Evolutionary conservation across 2,113 vertebrate species (phyloP).

Genomic region (Datnioides undecimradiatus): DNA sequence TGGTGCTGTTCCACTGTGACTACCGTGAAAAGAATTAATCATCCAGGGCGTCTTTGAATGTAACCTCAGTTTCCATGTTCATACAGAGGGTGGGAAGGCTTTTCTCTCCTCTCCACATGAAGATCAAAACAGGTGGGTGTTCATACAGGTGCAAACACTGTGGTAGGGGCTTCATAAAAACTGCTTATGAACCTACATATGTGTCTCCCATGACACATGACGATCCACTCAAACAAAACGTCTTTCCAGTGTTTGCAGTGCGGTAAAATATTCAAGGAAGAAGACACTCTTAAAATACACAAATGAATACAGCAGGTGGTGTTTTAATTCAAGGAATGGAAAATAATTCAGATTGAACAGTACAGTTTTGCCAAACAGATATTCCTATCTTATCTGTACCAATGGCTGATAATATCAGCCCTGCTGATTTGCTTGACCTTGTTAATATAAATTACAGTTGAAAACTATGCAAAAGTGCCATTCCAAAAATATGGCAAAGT

Average conservation of each 20-base stretch:
- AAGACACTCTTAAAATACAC: slow-evolving; percentile 39
- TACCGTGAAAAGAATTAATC: slow-evolving; percentile 46
- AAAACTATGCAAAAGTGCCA: background rate
- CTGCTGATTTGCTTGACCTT: too few species aligned
- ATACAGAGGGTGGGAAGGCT: slow-evolving; percentile 54
- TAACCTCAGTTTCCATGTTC: slow-evolving; percentile 16
- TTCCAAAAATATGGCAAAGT: background rate
- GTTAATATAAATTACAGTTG: background rate
- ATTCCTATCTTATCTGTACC: too few species aligned
- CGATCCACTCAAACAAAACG: slow-evolving; percentile 45
- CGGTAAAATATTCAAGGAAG: slow-evolving; percentile 51
- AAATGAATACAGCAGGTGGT: background rate
- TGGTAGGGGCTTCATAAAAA: slow-evolving; percentile 27
- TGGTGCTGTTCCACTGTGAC: slow-evolving; percentile 25
- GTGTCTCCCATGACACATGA: too few species aligned
- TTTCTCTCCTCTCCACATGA: slow-evolving; percentile 52
- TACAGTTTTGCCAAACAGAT: too few species aligned
- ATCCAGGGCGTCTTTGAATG: background rate
- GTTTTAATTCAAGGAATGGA: background rate
- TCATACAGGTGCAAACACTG: slow-evolving; percentile 45
- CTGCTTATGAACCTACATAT: too few species aligned
- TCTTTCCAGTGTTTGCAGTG: slow-evolving; percentile 56
- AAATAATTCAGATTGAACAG: background rate
- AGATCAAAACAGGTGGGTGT: slow-evolving; percentile 45
- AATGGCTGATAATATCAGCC: too few species aligned